These are phyloP conservation scores for Gisinianus flammeolus DNA, from an alignment of 2,888 invertebrate genomes.

Conservation along the genomic window DNA sequence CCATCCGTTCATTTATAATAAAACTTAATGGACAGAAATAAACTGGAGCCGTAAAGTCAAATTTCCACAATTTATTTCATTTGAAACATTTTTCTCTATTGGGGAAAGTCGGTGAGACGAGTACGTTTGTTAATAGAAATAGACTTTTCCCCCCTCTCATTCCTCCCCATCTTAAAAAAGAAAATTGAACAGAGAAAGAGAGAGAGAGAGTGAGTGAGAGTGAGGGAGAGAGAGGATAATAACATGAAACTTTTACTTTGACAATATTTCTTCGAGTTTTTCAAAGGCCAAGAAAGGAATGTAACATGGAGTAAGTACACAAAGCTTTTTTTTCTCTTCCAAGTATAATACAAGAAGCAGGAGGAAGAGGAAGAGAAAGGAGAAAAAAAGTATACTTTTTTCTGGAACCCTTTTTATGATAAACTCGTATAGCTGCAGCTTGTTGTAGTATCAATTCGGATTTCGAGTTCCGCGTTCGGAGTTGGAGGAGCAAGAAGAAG, in stretches of 20 bases:
- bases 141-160: slow-evolving; percentile 11
- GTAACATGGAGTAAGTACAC: neutral
- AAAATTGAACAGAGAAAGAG: neutral
- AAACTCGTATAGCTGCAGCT: too few relatives aligned
- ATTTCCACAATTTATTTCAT: slow-evolving; percentile 34
- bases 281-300: neutral
- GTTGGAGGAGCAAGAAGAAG: neutral
- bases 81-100: slow-evolving; percentile 2
- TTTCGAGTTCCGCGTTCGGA: too few relatives aligned
- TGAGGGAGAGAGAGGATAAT: neutral
- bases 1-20: too few relatives aligned
- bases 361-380: too few relatives aligned
- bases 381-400: too few relatives aligned
- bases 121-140: neutral
- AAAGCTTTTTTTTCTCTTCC: too few relatives aligned
- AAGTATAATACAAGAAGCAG: too few relatives aligned
- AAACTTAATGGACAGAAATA: slow-evolving; percentile 21
- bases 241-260: neutral
- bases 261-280: too few relatives aligned
- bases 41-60: slow-evolving; percentile 22
- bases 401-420: too few relatives aligned
- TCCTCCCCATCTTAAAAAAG: neutral
- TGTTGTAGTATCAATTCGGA: too few relatives aligned
- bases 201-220: neutral
- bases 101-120: neutral